phyloP scores from a whole-genome alignment of 2,888 invertebrate species.

The Pocota personata region DNA sequence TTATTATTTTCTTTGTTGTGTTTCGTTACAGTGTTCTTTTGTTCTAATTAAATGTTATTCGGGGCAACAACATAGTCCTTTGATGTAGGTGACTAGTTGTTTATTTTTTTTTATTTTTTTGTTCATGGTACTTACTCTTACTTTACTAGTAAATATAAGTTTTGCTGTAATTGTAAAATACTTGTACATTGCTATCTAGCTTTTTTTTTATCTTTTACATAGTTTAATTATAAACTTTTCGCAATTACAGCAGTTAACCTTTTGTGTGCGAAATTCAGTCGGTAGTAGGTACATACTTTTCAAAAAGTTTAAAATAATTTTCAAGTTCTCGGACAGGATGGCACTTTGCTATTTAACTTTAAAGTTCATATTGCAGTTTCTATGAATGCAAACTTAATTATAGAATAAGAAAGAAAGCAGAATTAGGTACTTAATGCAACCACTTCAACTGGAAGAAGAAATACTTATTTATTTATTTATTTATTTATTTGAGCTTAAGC shows the following conservation, averaged over 20 bases:
- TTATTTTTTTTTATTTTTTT: background rate
- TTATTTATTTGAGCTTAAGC: no score
- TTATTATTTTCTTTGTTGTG: background rate
- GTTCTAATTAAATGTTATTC: conserved; percentile 35
- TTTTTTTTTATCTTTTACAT: background rate
- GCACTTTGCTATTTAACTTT: conserved; percentile 1
- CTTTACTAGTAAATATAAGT: no score
- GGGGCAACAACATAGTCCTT: background rate
- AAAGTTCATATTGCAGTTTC: background rate
- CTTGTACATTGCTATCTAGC: background rate
- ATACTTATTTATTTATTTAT: no score
- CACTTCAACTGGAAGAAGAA: conserved; percentile 16
- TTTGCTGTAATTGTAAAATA: background rate
- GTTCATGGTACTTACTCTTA: no score
- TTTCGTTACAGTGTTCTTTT: conserved; percentile 33
- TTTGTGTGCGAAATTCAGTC: background rate
- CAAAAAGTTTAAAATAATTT: conserved; percentile 21
- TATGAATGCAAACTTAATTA: conserved; percentile 27
- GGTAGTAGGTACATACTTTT: background rate
- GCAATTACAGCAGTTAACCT: conserved; percentile 8
- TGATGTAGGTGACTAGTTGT: background rate
- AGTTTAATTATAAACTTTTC: conserved; percentile 30
- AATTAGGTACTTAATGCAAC: conserved; percentile 12
- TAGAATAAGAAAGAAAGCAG: background rate
- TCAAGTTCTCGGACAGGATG: conserved; percentile 2